Conservation (phyloP, 92 coral and sea anemone species). For the Epizoanthus scotinus region DNA sequence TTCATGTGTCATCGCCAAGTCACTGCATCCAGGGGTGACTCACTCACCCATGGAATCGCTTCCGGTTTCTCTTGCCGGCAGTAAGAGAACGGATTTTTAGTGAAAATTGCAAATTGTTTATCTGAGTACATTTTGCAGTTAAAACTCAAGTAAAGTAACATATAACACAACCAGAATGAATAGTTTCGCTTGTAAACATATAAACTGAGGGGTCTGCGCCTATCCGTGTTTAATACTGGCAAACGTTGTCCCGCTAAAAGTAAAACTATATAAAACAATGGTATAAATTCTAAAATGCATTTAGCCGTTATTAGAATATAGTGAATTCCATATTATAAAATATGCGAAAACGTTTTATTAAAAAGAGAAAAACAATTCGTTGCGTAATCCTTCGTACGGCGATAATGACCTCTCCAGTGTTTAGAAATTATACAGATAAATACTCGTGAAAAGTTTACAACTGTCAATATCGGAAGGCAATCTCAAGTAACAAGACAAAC, state of each 20-base stretch:
- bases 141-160: no score
- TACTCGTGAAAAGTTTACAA: no score
- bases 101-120: not conserved
- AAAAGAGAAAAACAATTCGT: no score
- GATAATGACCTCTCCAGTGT: no score
- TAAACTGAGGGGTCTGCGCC: no score
- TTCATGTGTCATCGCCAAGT: slow-evolving; percentile 3
- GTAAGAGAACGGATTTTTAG: not conserved
- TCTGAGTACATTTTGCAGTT: no score
- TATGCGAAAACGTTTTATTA: no score
- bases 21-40: slow-evolving; percentile 1
- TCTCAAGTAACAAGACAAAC: not conserved
- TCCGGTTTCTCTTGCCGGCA: no score
- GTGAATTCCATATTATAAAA: no score
- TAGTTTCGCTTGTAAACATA: not conserved
- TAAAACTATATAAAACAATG: not conserved
- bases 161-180: not conserved
- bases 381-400: no score
- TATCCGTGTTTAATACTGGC: not conserved
- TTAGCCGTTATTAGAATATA: not conserved
- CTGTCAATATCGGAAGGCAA: not conserved
- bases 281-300: not conserved
- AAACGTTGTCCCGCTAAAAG: not conserved
- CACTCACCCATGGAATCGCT: not conserved
- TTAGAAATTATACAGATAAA: no score